Percentiles rank a stretch among this genome's conserved stretches.
These are phyloP conservation scores for Drosophila multiciliata DNA, from an alignment of 2,888 invertebrate genomes.

Conservation along the genomic window DNA sequence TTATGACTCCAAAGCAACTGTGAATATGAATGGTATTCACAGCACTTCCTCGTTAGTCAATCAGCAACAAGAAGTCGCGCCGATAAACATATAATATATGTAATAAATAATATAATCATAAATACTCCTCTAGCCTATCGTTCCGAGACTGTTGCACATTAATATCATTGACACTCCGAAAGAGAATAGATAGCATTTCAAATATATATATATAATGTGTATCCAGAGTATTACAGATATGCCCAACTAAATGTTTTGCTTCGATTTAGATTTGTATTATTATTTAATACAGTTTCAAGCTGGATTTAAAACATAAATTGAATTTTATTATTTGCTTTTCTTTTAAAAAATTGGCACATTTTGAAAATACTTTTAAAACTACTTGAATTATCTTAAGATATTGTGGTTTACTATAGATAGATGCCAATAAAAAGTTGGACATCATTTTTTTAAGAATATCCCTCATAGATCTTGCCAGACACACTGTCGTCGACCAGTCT, in stretches of 20 bases:
- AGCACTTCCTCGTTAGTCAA: slow-evolving; percentile 62
- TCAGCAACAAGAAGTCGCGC: slow-evolving; percentile 39
- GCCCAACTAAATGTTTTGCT: not conserved
- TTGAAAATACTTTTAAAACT: not conserved
- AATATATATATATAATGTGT: not conserved
- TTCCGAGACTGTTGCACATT: slow-evolving; percentile 29
- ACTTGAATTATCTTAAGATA: not conserved
- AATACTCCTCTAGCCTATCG: not conserved
- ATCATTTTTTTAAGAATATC: slow-evolving; percentile 1
- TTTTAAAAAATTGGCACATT: not conserved
- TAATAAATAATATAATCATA: slow-evolving; percentile 1
- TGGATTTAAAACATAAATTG: not conserved
- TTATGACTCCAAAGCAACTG: slow-evolving; percentile 46
- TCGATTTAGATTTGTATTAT: not conserved
- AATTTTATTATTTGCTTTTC: not conserved
- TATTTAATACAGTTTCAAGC: not conserved
- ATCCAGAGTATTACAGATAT: not conserved
- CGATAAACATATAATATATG: slow-evolving; percentile 37
- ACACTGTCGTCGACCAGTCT: slow-evolving; percentile 43
- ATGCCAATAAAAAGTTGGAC: not conserved
- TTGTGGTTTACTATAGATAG: not conserved
- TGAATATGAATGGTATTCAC: slow-evolving; percentile 15
- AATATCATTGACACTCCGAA: slow-evolving; percentile 59
- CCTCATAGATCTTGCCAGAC: slow-evolving; percentile 30
- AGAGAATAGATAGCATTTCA: slow-evolving; percentile 6